Evolutionary conservation across 2,797 vertebrate species (phyloP).

Genomic region (Rhadinocentrus ornatus): DNA sequence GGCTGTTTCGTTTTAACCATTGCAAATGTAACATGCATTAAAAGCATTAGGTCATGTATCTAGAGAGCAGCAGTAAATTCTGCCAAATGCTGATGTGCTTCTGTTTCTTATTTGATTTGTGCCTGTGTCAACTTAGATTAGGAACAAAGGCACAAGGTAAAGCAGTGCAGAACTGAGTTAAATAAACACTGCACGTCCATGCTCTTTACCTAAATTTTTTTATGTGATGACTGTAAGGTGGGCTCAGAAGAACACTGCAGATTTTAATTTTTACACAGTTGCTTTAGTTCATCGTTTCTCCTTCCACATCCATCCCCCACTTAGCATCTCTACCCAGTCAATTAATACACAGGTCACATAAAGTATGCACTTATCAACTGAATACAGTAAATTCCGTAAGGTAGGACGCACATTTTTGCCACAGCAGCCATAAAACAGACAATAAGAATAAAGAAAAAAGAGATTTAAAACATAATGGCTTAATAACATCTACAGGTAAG

Average conservation of each 20-base stretch:
- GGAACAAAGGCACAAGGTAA: background rate
- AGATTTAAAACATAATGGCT: background rate
- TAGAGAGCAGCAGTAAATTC: background rate
- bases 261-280: background rate
- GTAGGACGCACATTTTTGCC: conserved; percentile 14
- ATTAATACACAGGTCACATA: conserved; percentile 75
- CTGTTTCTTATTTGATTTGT: background rate
- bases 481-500: conserved; percentile 9
- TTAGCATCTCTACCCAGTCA: conserved; percentile 35
- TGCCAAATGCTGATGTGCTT: background rate
- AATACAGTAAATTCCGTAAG: conserved; percentile 5
- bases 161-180: background rate
- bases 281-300: conserved; percentile 7
- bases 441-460: background rate
- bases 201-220: background rate
- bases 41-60: background rate
- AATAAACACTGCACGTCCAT: background rate
- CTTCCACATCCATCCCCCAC: conserved; percentile 37
- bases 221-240: background rate
- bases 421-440: conserved; percentile 4
- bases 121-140: background rate
- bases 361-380: conserved; percentile 29
- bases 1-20: background rate
- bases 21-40: background rate
- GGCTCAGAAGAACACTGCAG: background rate